Evolutionary conservation across 2,113 vertebrate species (phyloP).

Genomic region (Anguilla rostrata): DNA sequence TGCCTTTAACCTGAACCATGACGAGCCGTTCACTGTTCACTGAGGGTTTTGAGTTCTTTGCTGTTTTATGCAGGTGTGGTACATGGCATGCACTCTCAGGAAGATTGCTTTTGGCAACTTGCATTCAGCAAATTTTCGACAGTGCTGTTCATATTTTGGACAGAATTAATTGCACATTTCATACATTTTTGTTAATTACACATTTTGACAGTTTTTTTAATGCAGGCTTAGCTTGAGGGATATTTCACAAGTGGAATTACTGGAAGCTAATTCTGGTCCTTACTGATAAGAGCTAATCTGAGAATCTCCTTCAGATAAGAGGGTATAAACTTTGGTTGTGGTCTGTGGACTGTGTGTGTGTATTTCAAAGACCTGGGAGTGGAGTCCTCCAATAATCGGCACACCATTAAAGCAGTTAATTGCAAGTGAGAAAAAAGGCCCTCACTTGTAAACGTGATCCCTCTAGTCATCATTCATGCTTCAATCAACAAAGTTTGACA

Average conservation of each 20-base stretch:
- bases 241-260: not conserved
- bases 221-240: not conserved
- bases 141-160: not conserved
- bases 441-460: conserved; percentile 38
- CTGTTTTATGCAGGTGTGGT: not conserved
- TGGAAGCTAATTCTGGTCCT: not conserved
- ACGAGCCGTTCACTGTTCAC: conserved; percentile 14
- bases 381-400: conserved; percentile 34
- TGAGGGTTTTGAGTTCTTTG: not conserved
- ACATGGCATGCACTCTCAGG: not conserved
- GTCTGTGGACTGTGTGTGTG: not conserved
- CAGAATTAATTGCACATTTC: not conserved
- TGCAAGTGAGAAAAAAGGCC: conserved; percentile 31
- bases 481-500: conserved; percentile 61
- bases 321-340: not conserved
- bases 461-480: conserved; percentile 52
- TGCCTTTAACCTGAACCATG: not conserved
- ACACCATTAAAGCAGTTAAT: conserved; percentile 40
- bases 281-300: not conserved
- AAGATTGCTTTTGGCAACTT: not conserved
- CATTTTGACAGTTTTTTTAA: not conserved
- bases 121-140: not conserved
- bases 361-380: not conserved
- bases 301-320: not conserved
- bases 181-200: too few relatives aligned